Evolutionary conservation across 2,888 invertebrate species (phyloP), one percentile per base, ranked within the genome.

Genomic region (Brenthis ino): DNA sequence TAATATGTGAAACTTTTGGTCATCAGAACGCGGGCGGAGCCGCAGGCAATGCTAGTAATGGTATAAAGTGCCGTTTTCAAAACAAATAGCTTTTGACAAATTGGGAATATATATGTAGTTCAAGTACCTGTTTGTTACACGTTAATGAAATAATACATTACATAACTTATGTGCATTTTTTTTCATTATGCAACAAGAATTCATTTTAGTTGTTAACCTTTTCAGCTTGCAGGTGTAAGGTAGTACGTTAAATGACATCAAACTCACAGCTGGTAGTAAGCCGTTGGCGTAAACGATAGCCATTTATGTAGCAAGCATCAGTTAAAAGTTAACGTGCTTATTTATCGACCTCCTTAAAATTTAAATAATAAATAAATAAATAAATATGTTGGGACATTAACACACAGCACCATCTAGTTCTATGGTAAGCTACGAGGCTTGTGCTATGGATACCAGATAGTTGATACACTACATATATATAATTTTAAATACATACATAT

Each of bases 121-220:
- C n/a, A 28, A 60, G 28, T 48, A 28, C 14, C 5, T 60, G 24
- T 6, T 28, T 47, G 43, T 47, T 43, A 8, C 47, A 58, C 3
- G 24, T 47, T 43, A 43, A 43, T 43, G 37, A 57, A 47, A 57
- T 43, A 57, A 28, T 48, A 28, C 12, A 28, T 60, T 50, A 60
- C 58, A 58, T 58, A 58, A 58, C 47, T 14, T 24, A 58, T 47
- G 14, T 28, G 24, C 20, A 14, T 47, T 58, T 20, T 50, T 60
- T 60, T 4, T 11, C 0, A 8, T 48, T 5, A 28, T 24, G 0
- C 48, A 47, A 47, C 20, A 20, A n/a, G 8, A 6, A 3, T 6
- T 43, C 6, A 43, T 16, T 6, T 11, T 33, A 6, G 47, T 48
- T 1, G n/a, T 48, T 24, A 57, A 56, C 37, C 37, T 43, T 37